Conservation (phyloP, 2,797 vertebrate genomes). For the Karalla daura region DNA sequence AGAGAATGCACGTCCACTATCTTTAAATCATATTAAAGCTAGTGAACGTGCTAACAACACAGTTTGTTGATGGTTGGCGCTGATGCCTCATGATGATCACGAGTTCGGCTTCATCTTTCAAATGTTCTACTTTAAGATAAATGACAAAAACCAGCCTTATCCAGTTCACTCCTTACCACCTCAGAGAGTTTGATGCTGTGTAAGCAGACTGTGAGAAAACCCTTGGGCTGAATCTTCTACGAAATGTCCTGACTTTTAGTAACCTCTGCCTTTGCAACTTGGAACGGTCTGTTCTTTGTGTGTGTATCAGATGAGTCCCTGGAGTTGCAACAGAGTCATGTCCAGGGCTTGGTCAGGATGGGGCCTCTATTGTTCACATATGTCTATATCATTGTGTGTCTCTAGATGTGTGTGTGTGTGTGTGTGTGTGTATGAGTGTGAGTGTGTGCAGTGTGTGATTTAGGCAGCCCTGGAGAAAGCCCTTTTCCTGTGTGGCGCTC, state of each 20-base stretch:
- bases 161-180: conserved; percentile 4
- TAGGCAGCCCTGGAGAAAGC: conserved; percentile 72
- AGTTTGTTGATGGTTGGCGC: background rate
- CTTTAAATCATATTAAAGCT: no score
- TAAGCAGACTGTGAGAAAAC: conserved; percentile 40
- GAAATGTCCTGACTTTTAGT: conserved; percentile 31
- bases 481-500: conserved; percentile 83
- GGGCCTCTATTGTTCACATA: conserved; percentile 76
- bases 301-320: conserved; percentile 70
- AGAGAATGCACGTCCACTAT: background rate
- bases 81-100: background rate
- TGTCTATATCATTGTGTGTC: conserved; percentile 69
- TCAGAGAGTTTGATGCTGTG: conserved; percentile 38
- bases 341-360: conserved; percentile 71
- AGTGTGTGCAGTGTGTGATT: conserved; percentile 45
- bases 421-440: conserved; percentile 38
- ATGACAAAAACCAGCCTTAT: conserved; percentile 10
- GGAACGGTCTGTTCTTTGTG: conserved; percentile 67
- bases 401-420: conserved; percentile 33
- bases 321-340: conserved; percentile 65
- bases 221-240: background rate
- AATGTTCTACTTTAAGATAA: conserved; percentile 17
- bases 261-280: conserved; percentile 34
- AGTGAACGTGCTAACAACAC: no score
- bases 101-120: conserved; percentile 17